A percentile compares a stretch with the other conserved stretches of the same genome.
Evolutionary conservation across 2,113 vertebrate species (phyloP).

Genomic region (Ornithorhynchus anatinus): DNA sequence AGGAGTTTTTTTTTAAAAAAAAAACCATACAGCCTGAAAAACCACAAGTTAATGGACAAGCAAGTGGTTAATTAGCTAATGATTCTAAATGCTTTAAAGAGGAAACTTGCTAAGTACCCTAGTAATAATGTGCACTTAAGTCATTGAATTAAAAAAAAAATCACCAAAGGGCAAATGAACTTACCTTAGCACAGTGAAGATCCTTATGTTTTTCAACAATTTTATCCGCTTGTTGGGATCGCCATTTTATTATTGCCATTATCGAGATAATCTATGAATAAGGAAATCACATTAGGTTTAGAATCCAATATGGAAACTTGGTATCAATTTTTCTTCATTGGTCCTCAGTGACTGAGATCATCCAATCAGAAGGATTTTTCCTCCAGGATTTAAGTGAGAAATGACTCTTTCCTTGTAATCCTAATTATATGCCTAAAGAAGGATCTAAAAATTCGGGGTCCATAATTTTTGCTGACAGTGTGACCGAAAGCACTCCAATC

Average conservation of each 20-base stretch:
- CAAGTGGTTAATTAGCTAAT: neutral
- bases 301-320: too few species aligned
- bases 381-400: too few species aligned
- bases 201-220: conserved; percentile 98
- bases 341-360: too few species aligned
- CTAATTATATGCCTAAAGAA: too few species aligned
- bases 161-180: neutral
- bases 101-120: neutral
- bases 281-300: conserved; percentile 4
- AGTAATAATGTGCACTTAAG: accelerated
- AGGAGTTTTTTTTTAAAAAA: neutral
- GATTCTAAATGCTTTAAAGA: too few species aligned
- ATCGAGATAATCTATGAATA: conserved; percentile 91
- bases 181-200: conserved; percentile 97
- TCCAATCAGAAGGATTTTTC: too few species aligned
- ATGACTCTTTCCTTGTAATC: too few species aligned
- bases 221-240: conserved; percentile 98
- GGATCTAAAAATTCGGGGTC: too few species aligned
- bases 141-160: neutral
- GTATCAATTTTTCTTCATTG: too few species aligned
- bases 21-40: neutral
- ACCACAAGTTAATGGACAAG: neutral
- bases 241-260: conserved; percentile 99
- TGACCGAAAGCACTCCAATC: too few species aligned
- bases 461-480: too few species aligned